phyloP scores from a whole-genome alignment of 2,888 invertebrate species.

The Tyria jacobaeae region DNA sequence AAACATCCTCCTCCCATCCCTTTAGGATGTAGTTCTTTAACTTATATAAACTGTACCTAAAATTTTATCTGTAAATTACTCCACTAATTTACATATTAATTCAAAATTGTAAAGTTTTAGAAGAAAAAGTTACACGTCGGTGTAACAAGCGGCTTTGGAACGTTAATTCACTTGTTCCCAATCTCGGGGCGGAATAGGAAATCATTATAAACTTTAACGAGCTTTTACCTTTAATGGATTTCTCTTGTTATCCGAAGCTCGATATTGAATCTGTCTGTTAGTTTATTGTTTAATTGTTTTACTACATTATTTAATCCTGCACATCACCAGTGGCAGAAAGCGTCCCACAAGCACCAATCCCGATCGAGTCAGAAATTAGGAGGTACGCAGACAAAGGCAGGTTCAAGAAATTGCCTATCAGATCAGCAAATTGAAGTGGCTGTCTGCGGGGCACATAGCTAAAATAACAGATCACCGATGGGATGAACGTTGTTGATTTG shows the following conservation, averaged over 20 bases:
- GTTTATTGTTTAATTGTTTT: neutral
- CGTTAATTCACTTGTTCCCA: slow-evolving; percentile 45
- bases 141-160: slow-evolving; percentile 25
- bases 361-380: too few relatives aligned
- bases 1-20: too few relatives aligned
- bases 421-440: too few relatives aligned
- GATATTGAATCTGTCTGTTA: slow-evolving; percentile 1
- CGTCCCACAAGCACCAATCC: too few relatives aligned
- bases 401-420: too few relatives aligned
- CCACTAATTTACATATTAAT: neutral
- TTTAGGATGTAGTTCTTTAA: neutral
- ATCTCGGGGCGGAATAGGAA: slow-evolving; percentile 50
- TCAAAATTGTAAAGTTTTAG: slow-evolving; percentile 3
- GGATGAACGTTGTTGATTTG: too few relatives aligned
- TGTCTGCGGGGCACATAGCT: too few relatives aligned
- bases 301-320: neutral
- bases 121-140: slow-evolving; percentile 4
- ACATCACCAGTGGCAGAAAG: too few relatives aligned
- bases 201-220: slow-evolving; percentile 67
- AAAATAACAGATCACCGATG: too few relatives aligned
- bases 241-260: slow-evolving; percentile 18
- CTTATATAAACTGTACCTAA: neutral
- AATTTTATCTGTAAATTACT: neutral
- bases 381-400: too few relatives aligned
- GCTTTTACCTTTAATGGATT: slow-evolving; percentile 53